These are phyloP conservation scores for Manis pentadactyla DNA, from an alignment of 2,797 vertebrate species.

Conservation along the genomic window DNA sequence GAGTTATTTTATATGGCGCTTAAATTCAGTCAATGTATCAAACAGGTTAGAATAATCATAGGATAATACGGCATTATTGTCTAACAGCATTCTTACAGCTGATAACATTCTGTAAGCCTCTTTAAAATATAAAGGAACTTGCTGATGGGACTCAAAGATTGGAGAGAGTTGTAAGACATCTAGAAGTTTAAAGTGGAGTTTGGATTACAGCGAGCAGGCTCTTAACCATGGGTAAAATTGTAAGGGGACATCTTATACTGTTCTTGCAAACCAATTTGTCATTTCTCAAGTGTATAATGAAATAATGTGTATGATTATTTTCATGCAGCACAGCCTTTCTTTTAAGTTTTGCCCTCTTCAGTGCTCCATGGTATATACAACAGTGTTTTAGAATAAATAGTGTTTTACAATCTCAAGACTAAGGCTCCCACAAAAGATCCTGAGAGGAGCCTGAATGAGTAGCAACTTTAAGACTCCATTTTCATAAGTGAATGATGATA, in stretches of 20 bases:
- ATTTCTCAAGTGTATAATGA: conserved; percentile 70
- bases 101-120: conserved; percentile 62
- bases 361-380: background rate
- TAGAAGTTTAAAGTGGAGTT: conserved; percentile 80
- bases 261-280: conserved; percentile 70
- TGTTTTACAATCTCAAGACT: conserved; percentile 30
- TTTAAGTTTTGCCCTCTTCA: conserved; percentile 47
- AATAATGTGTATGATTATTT: conserved; percentile 69
- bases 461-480: background rate
- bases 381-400: conserved; percentile 10
- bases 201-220: conserved; percentile 71
- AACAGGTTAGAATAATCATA: conserved; percentile 47
- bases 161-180: conserved; percentile 56
- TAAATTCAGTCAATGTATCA: conserved; percentile 58
- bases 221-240: conserved; percentile 74
- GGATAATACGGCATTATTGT: conserved; percentile 59
- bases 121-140: conserved; percentile 78
- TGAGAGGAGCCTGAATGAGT: background rate
- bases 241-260: conserved; percentile 68
- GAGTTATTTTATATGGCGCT: conserved; percentile 60
- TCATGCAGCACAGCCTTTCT: conserved; percentile 38
- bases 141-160: conserved; percentile 75
- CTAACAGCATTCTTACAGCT: conserved; percentile 1
- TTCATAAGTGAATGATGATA: background rate
- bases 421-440: conserved; percentile 17